Base-by-base conservation (phyloP, 2,113 vertebrate species). In the Myrmecophaga tridactyla region DNA sequence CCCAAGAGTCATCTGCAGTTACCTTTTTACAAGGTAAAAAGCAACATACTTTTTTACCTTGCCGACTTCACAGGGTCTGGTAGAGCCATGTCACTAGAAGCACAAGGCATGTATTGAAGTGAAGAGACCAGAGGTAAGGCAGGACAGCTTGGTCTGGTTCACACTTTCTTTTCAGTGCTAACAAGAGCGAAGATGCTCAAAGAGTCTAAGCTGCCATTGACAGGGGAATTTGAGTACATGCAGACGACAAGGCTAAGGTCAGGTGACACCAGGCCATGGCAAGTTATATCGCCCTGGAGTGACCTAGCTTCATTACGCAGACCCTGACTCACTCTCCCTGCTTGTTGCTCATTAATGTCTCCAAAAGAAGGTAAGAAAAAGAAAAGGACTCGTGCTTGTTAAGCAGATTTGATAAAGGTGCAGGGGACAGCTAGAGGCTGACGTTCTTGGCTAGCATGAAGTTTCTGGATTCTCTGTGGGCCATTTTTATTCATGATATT, bases 151-250 rank as follows among this genome's bases (percentile, higher is more conserved):
- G 12, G 9, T 6, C 18, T 1, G 25, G 9, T 6, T 18, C 1
- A 23, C n/a, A 18, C 18, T 46, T 31, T n/a, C 21, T 48, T 8
- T 7, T 39, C 27, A 27, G 53, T 15, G 20, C 53, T 87, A 34
- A 75, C 63, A 23, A 83, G 21, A 51, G 27, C 6, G 11, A 7
- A 77, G 31, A 72, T 80, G 10, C 77, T 56, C 41, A 60, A 58
- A 84, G 58, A 80, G 14, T 7, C 73, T 15, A n/a, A 0, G 0
- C 29, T 39, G 53, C 65, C 0, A 0, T n/a, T 11, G 13, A 62
- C n/a, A 86, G 86, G 51, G 29, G 43, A 27, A 63, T 48, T 56
- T 20, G 20, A 41, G 1, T 9, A 2, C 8, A 21, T 7, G 36
- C 67, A 31, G n/a, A 43, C 4, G 14, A 60, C 36, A 29, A 56